phyloP scores from a whole-genome alignment of 2,113 vertebrate genomes.

The Monarcha castaneiventris region DNA sequence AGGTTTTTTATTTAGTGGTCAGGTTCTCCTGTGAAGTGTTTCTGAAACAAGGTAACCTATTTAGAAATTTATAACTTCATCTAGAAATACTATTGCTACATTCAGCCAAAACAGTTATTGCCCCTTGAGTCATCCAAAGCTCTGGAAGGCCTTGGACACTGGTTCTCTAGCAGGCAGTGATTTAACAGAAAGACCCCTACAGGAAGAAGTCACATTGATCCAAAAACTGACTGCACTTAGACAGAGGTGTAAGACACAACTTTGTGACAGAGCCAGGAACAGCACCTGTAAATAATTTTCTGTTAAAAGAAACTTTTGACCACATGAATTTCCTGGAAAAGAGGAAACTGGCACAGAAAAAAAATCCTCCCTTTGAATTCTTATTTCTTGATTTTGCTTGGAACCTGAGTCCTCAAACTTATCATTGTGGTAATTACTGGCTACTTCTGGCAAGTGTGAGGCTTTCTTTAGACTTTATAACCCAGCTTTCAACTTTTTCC shows the following conservation, averaged over 20 bases:
- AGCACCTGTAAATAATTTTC: constrained; percentile 63
- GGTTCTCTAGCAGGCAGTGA: background rate
- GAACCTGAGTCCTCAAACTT: background rate
- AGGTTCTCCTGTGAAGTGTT: background rate
- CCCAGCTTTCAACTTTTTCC: constrained; percentile 15
- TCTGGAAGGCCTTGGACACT: background rate
- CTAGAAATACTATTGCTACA: background rate
- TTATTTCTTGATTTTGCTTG: constrained; percentile 19
- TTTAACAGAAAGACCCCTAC: background rate
- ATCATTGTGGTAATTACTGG: constrained; percentile 14
- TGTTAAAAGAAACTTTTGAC: constrained; percentile 49
- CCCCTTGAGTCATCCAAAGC: background rate
- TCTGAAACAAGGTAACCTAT: background rate
- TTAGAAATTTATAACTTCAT: background rate
- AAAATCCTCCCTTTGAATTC: constrained; percentile 1
- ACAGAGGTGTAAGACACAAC: constrained; percentile 5
- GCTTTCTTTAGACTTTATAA: constrained; percentile 10
- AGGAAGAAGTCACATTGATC: constrained; percentile 37
- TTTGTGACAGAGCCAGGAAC: constrained; percentile 56
- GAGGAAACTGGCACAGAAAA: background rate
- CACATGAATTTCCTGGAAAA: constrained; percentile 44
- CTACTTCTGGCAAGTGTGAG: constrained; percentile 4
- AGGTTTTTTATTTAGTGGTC: background rate
- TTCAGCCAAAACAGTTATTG: background rate
- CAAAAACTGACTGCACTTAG: constrained; percentile 25